Conservation (phyloP, 2,113 vertebrate species). For the Pipa parva region DNA sequence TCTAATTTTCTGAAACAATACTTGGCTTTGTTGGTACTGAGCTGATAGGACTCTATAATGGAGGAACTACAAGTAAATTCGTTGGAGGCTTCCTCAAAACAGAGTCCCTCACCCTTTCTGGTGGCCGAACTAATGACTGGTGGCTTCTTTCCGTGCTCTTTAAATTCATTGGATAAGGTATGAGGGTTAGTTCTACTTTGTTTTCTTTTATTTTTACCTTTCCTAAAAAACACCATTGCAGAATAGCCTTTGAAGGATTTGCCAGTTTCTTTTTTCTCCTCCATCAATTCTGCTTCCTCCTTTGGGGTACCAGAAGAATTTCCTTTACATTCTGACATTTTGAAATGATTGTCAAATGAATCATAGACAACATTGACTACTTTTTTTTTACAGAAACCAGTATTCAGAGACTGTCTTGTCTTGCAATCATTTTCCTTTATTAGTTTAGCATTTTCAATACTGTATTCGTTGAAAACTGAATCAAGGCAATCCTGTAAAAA, state of each 20-base stretch:
- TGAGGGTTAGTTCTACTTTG: constrained; percentile 32
- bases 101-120: not conserved
- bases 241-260: constrained; percentile 35
- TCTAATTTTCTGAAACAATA: constrained; percentile 16
- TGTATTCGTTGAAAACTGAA: no score
- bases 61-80: constrained; percentile 42
- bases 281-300: not conserved
- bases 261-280: not conserved
- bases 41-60: constrained; percentile 30
- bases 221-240: constrained; percentile 43
- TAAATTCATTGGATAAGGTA: constrained; percentile 20
- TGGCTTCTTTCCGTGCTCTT: constrained; percentile 44
- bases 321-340: constrained; percentile 30
- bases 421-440: no score
- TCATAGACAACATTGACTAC: not conserved
- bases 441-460: no score
- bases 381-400: no score
- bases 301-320: not conserved
- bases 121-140: constrained; percentile 1
- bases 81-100: constrained; percentile 39
- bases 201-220: constrained; percentile 43
- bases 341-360: not conserved
- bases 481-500: no score
- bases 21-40: constrained; percentile 9
- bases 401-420: no score